Percentiles rank a stretch among this genome's conserved stretches.
Conservation (phyloP, 2,113 vertebrate species). For the Myotis yumanensis region DNA sequence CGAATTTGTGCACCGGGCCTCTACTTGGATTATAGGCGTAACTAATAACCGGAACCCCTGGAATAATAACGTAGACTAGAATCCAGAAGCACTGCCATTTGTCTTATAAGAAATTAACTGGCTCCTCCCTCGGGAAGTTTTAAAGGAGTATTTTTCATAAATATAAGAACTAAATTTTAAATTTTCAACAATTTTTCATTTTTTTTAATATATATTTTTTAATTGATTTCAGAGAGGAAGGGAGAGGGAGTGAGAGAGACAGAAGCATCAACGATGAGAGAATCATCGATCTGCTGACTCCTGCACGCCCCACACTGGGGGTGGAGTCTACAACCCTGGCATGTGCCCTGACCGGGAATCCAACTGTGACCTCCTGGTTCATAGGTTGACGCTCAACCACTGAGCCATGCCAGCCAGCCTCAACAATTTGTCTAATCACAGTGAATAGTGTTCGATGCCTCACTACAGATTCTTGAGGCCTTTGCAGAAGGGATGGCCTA, state of each 20-base stretch:
- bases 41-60: not conserved
- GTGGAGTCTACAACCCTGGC: no score
- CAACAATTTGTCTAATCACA: not conserved
- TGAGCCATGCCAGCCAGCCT: not conserved
- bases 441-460: not conserved
- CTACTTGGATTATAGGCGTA: not conserved
- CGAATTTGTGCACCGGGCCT: no score
- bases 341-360: no score
- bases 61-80: not conserved
- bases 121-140: not conserved
- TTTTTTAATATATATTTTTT: no score
- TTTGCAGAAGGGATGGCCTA: conserved; percentile 34
- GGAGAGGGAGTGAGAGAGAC: no score
- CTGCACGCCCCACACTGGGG: no score
- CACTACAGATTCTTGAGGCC: not conserved
- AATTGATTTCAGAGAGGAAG: no score
- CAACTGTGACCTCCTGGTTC: no score
- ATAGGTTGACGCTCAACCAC: no score
- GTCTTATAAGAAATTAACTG: not conserved
- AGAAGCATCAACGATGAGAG: no score
- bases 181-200: not conserved
- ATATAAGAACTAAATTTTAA: conserved; percentile 15
- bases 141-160: not conserved
- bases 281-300: no score
- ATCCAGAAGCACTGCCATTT: not conserved